Evolutionary conservation across 2,797 vertebrate species (phyloP).

Genomic region (Acanthurus leucopareius): DNA sequence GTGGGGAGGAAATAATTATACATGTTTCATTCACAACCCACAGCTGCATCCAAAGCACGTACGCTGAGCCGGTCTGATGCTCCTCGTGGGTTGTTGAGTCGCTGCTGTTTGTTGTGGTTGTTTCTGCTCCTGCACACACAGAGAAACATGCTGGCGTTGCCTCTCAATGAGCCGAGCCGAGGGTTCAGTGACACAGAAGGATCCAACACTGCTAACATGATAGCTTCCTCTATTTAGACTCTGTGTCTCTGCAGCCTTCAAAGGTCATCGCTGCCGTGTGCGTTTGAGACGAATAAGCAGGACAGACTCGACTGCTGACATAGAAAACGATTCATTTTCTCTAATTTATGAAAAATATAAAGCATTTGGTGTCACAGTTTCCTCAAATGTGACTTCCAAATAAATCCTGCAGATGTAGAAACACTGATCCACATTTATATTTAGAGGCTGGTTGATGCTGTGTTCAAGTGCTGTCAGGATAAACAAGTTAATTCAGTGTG

Average conservation of each 20-base stretch:
- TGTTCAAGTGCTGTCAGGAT: background rate
- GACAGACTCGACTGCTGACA: background rate
- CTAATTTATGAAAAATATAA: no score
- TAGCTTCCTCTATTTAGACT: conserved; percentile 29
- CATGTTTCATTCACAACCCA: no score
- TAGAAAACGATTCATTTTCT: no score
- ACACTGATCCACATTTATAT: background rate
- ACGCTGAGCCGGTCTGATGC: no score
- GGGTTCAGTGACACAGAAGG: conserved; percentile 2
- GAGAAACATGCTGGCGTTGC: background rate
- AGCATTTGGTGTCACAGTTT: background rate
- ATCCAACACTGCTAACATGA: conserved; percentile 17
- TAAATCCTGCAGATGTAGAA: background rate
- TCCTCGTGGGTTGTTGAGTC: background rate
- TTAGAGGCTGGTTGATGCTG: background rate
- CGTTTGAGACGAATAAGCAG: background rate
- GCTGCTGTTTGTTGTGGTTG: background rate
- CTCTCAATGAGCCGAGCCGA: background rate
- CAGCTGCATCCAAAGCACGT: no score
- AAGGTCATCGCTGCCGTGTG: conserved; percentile 7
- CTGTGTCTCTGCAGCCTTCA: background rate
- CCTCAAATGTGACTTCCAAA: background rate
- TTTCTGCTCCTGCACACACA: background rate
- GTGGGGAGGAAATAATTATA: no score
- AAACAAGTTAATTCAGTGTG: background rate